Conservation (phyloP, 2,888 invertebrate genomes). For the Sphecodes monilicornis region DNA sequence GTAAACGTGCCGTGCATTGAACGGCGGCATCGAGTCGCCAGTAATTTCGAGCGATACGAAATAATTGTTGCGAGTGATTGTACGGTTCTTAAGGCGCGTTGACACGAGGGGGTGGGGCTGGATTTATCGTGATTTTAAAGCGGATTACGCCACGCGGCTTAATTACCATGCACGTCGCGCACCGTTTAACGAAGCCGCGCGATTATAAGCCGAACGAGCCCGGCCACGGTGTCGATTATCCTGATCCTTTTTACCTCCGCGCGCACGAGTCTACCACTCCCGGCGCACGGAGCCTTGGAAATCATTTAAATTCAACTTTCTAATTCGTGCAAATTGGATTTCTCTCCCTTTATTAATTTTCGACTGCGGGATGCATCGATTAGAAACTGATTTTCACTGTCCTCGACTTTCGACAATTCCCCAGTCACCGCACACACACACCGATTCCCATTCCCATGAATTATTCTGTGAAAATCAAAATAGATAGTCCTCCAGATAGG, state of each 20-base stretch:
- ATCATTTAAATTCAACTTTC: constrained; percentile 57
- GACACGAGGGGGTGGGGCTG: constrained; percentile 60
- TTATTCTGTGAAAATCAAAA: neutral
- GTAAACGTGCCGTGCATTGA: neutral
- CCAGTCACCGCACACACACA: too few species aligned
- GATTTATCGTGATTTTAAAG: constrained; percentile 67
- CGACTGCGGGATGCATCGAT: constrained; percentile 2
- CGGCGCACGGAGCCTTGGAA: constrained; percentile 44
- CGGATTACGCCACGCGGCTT: constrained; percentile 66
- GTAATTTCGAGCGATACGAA: constrained; percentile 50
- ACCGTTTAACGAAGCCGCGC: constrained; percentile 67
- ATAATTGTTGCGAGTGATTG: constrained; percentile 61
- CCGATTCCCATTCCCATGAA: neutral
- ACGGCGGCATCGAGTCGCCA: constrained; percentile 6
- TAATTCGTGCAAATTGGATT: constrained; percentile 37
- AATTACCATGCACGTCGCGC: constrained; percentile 69
- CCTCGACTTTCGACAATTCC: neutral
- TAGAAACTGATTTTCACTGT: neutral
- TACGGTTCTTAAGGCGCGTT: constrained; percentile 51
- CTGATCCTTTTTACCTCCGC: constrained; percentile 49
- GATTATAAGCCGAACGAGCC: constrained; percentile 58
- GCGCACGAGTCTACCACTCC: constrained; percentile 37
- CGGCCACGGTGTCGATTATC: constrained; percentile 60
- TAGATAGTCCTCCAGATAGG: too few species aligned
- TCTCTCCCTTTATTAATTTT: constrained; percentile 16